phyloP scores from a whole-genome alignment of 2,888 invertebrate genomes.

The Catocala nupta region DNA sequence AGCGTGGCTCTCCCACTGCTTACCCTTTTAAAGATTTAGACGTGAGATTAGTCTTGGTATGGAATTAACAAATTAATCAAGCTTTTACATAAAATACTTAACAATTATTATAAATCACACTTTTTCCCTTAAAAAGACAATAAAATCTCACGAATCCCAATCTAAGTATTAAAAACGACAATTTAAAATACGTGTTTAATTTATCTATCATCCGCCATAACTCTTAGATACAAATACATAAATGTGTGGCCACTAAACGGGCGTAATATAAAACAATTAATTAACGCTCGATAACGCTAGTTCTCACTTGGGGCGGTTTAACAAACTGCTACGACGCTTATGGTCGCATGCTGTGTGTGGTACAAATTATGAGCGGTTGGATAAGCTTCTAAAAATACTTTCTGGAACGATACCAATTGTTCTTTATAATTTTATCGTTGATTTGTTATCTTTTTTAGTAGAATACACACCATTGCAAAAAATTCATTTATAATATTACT shows the following conservation, averaged over 20 bases:
- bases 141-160: not conserved
- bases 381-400: no score
- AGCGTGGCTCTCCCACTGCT: no score
- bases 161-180: constrained; percentile 1
- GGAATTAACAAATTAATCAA: no score
- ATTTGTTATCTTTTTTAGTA: no score
- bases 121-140: not conserved
- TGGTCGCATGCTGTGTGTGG: constrained; percentile 60
- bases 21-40: no score
- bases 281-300: constrained; percentile 62
- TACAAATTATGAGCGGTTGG: constrained; percentile 5
- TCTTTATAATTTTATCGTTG: no score
- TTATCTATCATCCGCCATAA: constrained; percentile 20
- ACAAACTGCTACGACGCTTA: constrained; percentile 61
- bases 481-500: no score
- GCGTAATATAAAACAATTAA: constrained; percentile 65
- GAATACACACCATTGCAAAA: no score
- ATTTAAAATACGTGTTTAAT: constrained; percentile 16
- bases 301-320: constrained; percentile 65
- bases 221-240: constrained; percentile 47
- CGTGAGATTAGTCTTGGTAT: no score
- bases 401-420: no score
- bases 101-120: no score
- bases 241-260: constrained; percentile 51
- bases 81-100: no score